Base-by-base conservation (phyloP, 1,140 invertebrate genomes). In the Antheraea pernyi region DNA sequence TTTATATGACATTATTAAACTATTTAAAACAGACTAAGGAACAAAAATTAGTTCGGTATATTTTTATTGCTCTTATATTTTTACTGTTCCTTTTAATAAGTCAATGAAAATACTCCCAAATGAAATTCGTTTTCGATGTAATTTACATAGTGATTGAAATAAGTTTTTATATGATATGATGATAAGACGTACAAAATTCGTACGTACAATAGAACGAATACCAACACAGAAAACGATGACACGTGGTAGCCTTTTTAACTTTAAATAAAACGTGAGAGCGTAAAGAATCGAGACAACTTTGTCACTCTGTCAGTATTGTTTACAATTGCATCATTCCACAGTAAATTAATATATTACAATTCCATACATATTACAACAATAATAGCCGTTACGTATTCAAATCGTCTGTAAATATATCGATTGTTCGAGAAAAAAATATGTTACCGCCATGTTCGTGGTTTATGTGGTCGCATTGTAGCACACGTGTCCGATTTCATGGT, bases 401-500 rank as follows among this genome's bases (percentile, higher is more conserved):
- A 2, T 30, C 22, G 11, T 53, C 16, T 53, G 11, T 16, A 53
- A 16, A 53, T 53, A 53, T 53, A 53, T 16, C 11, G 46, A 53
- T 16, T 53, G 46, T 53, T 53, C 16, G 13, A 10, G 13, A 53
- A 53, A 13, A 16, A 53, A 53, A 16, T 13, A 42, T 42, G n/a
- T 42, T 42, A 16, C 53, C 9, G 19, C 46, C 5, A 69, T 46
- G 61, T 68, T 22, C 19, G 3, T 3, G 59, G 36, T 69, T 46
- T 58, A 39, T 13, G 68, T 69, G 19, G n/a, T 53, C 62, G 42
- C n/a, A 46, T 19, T 30, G 37, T 13, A 65, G 19, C 65, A 58
- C 69, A 71, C 67, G 69, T 71, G 30, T 71, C 59, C 65, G 42
- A 62, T 67, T 71, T 71, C 69, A 71, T 71, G 69, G 59, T 71